Percentiles rank a stretch among this genome's conserved stretches.
These are phyloP conservation scores for Palythoa grandiflora DNA, from an alignment of 92 coral and sea anemone genomes.

Conservation along the genomic window DNA sequence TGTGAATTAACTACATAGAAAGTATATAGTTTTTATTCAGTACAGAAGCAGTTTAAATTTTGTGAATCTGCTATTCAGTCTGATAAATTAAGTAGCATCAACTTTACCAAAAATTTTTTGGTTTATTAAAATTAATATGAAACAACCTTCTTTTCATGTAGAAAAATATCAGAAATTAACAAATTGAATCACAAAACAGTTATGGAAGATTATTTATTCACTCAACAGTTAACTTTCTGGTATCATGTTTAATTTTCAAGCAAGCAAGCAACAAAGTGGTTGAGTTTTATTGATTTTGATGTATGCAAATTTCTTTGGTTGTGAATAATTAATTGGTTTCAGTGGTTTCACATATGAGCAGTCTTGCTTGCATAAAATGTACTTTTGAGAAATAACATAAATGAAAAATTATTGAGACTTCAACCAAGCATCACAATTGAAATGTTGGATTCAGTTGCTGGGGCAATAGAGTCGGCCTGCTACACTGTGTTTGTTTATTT, in stretches of 20 bases:
- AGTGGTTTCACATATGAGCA: slow-evolving; percentile 25
- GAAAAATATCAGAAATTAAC: not conserved
- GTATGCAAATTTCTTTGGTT: slow-evolving; percentile 34
- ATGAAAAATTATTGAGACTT: not conserved
- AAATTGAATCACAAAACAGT: not conserved
- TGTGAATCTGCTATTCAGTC: not conserved
- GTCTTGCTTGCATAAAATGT: not conserved
- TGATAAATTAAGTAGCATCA: not conserved
- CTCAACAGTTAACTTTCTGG: no score
- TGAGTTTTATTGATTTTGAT: slow-evolving; percentile 8
- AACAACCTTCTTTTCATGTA: not conserved
- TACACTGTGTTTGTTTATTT: slow-evolving; percentile 33
- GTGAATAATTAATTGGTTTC: slow-evolving; percentile 34
- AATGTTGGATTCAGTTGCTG: slow-evolving; percentile 24
- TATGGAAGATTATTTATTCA: not conserved
- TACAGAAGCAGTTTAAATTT: no score
- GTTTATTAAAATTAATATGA: not conserved
- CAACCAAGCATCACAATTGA: not conserved
- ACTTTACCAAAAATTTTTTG: not conserved
- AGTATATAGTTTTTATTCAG: no score
- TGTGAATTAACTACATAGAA: no score
- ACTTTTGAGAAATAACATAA: not conserved
- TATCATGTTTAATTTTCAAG: not conserved
- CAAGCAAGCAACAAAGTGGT: slow-evolving; percentile 26
- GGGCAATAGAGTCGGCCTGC: slow-evolving; percentile 24